Base-by-base conservation (phyloP, 2,797 vertebrate genomes). In the Malurus leucopterus region DNA sequence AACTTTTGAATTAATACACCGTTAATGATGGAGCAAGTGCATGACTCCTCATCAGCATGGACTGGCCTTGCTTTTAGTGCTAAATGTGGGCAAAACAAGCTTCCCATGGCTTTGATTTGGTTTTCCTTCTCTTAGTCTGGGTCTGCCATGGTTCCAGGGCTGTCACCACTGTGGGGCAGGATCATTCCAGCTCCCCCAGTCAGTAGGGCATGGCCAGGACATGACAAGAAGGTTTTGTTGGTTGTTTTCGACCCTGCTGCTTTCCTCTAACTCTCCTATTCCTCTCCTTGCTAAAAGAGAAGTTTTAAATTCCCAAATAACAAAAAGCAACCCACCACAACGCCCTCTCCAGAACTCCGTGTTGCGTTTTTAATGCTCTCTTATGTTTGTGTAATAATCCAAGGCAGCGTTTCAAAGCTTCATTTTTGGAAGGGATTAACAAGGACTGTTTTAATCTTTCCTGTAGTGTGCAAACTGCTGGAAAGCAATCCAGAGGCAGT, bases 1-100 rank as follows among this genome's bases (percentile, higher is more conserved):
- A 86, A 84, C 0, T 12, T 51, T 77, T 32, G 18, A 54, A 46
- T 62, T 36, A 9, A 49, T 12, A 0, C 5, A 1, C 41, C 0
- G 0, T 32, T 40, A 30, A 30, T 38, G 72, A 21, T 18, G 23
- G 27, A 54, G 23, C 0, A 13, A 61, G 34, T 20, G 11, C 23
- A 46, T 15, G 2, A 1, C 2, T 43, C 6, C 15, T 2, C 36
- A 21, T 15, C 40, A 51, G 22, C 13, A 2, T 13, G 23, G 32
- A 7, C 0, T 51, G 41, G 49, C 43, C 65, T 26, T 36, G 18
- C 0, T 65, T 72, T 59, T 27, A 63, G n/a, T 38, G 30, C 10
- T 34, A 38, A 44, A 12, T 38, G 8, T 34, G 34, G 51, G 10
- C 54, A 50, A 54, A 23, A 1, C 4, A 24, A 22, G 2, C 3